A percentile compares a stretch with the other conserved stretches of the same genome.
Evolutionary conservation across 2,797 vertebrate species (phyloP).

Genomic region (Etheostoma nigrum): DNA sequence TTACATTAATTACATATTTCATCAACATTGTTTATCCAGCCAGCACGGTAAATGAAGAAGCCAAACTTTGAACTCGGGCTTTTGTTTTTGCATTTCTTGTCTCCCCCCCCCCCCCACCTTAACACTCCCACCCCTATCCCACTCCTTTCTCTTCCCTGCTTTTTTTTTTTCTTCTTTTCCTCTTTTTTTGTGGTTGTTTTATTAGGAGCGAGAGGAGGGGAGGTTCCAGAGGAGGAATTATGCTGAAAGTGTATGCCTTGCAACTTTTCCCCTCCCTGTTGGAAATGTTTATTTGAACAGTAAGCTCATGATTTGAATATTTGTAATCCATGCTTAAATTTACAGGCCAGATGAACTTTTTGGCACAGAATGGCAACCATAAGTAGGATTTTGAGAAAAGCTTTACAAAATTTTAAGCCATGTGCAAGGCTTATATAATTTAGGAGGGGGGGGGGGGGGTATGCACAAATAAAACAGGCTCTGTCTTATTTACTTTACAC

Average conservation of each 20-base stretch:
- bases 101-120: not conserved
- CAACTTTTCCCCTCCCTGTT: conserved; percentile 88
- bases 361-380: conserved; percentile 89
- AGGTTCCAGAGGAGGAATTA: conserved; percentile 87
- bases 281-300: conserved; percentile 93
- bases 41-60: conserved; percentile 76
- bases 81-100: conserved; percentile 77
- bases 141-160: conserved; percentile 25
- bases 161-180: not conserved
- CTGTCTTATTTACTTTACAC: conserved; percentile 85
- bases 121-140: conserved; percentile 3
- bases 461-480: conserved; percentile 81
- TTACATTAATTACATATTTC: conserved; percentile 89
- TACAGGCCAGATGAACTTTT: conserved; percentile 93
- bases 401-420: conserved; percentile 92
- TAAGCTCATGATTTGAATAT: conserved; percentile 93
- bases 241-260: conserved; percentile 90
- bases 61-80: conserved; percentile 82
- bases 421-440: conserved; percentile 92
- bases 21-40: conserved; percentile 87
- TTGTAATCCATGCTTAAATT: conserved; percentile 93
- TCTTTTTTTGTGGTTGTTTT: conserved; percentile 69
- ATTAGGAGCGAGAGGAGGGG: conserved; percentile 77
- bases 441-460: conserved; percentile 77
- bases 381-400: conserved; percentile 91